Evolutionary conservation across 2,888 invertebrate genomes (phyloP).

Genomic region (Schrankia costaestrigalis): DNA sequence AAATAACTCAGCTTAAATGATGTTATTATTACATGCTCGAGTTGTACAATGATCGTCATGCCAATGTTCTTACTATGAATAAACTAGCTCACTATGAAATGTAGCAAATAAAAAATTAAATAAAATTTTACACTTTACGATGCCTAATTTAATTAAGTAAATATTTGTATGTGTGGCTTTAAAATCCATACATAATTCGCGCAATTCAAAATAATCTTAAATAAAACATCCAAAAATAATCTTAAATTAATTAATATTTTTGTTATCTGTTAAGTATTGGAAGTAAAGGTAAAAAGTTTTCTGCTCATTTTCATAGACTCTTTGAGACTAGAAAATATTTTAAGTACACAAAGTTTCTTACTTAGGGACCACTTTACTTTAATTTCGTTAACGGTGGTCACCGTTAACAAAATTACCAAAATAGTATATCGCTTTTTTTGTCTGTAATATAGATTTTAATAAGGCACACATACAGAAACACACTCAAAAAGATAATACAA

Average conservation of each 20-base stretch:
- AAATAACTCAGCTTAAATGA: slow-evolving; percentile 25
- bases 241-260: too few relatives aligned
- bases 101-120: slow-evolving; percentile 46
- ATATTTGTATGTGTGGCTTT: slow-evolving; percentile 5
- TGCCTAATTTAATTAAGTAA: slow-evolving; percentile 24
- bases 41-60: slow-evolving; percentile 38
- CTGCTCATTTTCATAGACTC: too few relatives aligned
- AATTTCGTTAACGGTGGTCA: background rate
- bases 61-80: slow-evolving; percentile 33
- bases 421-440: background rate
- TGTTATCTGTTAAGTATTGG: too few relatives aligned
- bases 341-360: too few relatives aligned
- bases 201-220: too few relatives aligned
- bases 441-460: background rate
- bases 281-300: too few relatives aligned
- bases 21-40: slow-evolving; percentile 49
- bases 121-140: slow-evolving; percentile 26
- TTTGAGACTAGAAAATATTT: too few relatives aligned
- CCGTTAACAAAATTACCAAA: too few relatives aligned
- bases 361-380: too few relatives aligned
- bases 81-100: slow-evolving; percentile 36
- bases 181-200: too few relatives aligned
- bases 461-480: slow-evolving; percentile 20
- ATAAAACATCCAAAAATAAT: too few relatives aligned
- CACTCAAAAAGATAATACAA: slow-evolving; percentile 36